Evolutionary conservation across 2,888 invertebrate species (phyloP).

Genomic region (Melanargia galathea): DNA sequence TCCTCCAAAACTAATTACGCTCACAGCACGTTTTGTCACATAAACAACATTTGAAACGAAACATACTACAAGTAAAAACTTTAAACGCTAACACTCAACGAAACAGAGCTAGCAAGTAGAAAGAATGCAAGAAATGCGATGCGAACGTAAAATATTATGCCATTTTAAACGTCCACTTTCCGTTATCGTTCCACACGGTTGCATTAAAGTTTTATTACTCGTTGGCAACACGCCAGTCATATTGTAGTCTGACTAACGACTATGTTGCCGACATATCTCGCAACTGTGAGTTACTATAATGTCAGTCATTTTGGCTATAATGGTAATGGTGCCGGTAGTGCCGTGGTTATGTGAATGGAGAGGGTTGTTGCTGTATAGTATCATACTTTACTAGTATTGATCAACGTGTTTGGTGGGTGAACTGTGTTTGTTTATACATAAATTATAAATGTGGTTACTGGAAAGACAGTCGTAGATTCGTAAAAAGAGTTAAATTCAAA

Average conservation of each 20-base stretch:
- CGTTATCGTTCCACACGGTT: slow-evolving; percentile 43
- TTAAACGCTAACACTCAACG: slow-evolving; percentile 3
- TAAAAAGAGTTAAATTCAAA: too few species aligned
- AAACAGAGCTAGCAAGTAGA: slow-evolving; percentile 16
- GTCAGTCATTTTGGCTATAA: slow-evolving; percentile 27
- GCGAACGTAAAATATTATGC: slow-evolving; percentile 31
- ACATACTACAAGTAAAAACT: slow-evolving; percentile 13
- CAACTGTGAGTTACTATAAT: slow-evolving; percentile 31
- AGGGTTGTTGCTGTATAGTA: slow-evolving; percentile 12
- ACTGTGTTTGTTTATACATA: background rate
- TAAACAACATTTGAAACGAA: slow-evolving; percentile 18
- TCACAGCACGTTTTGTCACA: slow-evolving; percentile 14
- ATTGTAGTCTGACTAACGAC: slow-evolving; percentile 40
- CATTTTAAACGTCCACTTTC: slow-evolving; percentile 41
- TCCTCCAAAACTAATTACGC: slow-evolving; percentile 7
- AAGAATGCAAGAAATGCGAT: slow-evolving; percentile 20
- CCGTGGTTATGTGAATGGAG: slow-evolving; percentile 18
- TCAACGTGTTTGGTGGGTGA: background rate
- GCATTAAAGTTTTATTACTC: slow-evolving; percentile 41
- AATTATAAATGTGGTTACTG: background rate
- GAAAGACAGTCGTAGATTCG: too few species aligned
- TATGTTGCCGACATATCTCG: slow-evolving; percentile 40
- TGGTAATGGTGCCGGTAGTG: slow-evolving; percentile 23
- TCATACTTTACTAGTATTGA: slow-evolving; percentile 5
- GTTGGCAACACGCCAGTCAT: slow-evolving; percentile 44